Base-by-base conservation (phyloP, 2,797 vertebrate species). In the Dipus sagitta region DNA sequence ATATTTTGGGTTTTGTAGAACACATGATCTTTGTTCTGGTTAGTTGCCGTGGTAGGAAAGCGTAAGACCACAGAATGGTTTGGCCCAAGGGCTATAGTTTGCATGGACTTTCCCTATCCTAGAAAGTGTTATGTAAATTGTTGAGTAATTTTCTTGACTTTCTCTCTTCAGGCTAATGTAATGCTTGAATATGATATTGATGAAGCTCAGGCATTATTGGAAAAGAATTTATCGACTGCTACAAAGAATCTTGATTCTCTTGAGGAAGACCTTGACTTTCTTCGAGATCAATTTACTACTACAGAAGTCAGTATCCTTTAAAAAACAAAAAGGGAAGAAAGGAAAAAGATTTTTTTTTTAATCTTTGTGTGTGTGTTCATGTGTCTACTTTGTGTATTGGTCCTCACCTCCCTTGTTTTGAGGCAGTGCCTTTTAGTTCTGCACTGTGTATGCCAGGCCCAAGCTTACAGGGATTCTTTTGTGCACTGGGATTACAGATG, bases 301-400 rank as follows among this genome's bases (percentile, higher is more conserved):
- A 99, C 99, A 88, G 99, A 99, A 99, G 99, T 99, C 99, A 99
- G 99, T 99, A 99, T 99, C 99, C 99, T 99, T 99, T 94, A 42
- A 86, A 64, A 77, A 92, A 74, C 17, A 20, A 17, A 34, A 65
- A 64, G 9, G 21, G 24, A 24, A 47, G n/a, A 24, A 88, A 86
- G 42, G 38, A 80, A 23, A 65, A 72, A 54, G 11, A 38, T 38
- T 38, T 23, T 81, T 86, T 20, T 70, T 14, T 14, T 2, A 14
- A 58, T 58, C 54, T 58, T 58, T 58, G 54, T 58, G 54, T 11
- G 52, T 58, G 54, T 58, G 54, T 58, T 58, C 54, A 58, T 58
- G 54, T 58, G 54, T 58, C 14, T 17, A 58, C 54, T 17, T 58
- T 58, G 54, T 14, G 54, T 58, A 12, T 58, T 58, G 54, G 54